Evolutionary conservation across 2,113 vertebrate genomes (phyloP), one percentile per base, ranked within the genome.

Genomic region (Tetrax tetrax): DNA sequence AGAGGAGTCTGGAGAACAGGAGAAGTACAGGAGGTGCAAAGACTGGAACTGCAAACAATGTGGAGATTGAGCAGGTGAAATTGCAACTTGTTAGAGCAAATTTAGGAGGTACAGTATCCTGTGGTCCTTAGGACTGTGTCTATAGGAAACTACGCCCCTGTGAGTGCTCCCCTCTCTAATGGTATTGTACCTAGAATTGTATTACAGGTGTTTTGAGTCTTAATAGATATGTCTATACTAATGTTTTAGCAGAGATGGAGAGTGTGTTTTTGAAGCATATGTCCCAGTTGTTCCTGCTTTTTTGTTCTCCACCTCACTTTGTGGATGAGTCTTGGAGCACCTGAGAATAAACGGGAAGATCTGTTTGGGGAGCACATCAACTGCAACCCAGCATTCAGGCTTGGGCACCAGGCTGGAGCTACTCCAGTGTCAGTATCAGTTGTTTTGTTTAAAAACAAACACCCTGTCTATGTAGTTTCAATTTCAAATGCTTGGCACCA

Each of bases 391-490:
- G 24, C 25, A 45, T 61, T 79, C 31, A 53, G 50, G 66, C 47
- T 22, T 19, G 35, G 15, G 61, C 29, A 87, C 23, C 14, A 50
- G 13, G 14, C 4, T 65, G 50, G 78, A 90, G 22, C 64, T 74
- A 24, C 45, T 92, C n/a, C 25, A 69, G 5, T 23, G 41, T 69
- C 54, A 0, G 0, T 48, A 37, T 45, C 6, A 6, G 18, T 4
- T 71, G 33, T 27, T 93, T 68, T 81, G 29, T 92, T 82, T 87
- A 47, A 81, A 89, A 95, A 74, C 54, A 84, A 59, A 11, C 31
- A 38, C 20, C 7, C 50, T 9, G 12, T 41, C 8, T 57, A 9
- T 14, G 6, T 66, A 65, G 45, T 79, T 91, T 79, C 35, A 29
- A 35, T 87, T 87, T 91, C 43, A 79, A 53, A 35, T 57, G 27